These are phyloP conservation scores for Plumapathes pennacea DNA, from an alignment of 92 coral and sea anemone genomes.

Conservation along the genomic window DNA sequence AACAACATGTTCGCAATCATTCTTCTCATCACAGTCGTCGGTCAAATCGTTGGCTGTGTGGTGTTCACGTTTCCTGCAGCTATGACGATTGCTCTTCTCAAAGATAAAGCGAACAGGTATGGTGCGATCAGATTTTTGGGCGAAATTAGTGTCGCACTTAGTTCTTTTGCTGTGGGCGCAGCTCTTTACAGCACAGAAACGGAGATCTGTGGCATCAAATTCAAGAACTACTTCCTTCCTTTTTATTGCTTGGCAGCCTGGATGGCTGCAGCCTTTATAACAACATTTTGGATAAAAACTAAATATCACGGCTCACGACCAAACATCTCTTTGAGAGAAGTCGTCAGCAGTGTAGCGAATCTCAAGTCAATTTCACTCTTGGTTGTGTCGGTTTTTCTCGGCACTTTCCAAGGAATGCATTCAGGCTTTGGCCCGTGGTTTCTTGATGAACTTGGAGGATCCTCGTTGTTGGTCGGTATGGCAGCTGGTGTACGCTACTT, in stretches of 20 bases:
- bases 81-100: conserved; percentile 13
- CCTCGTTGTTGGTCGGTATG: conserved; percentile 43
- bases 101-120: conserved; percentile 17
- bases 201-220: conserved; percentile 19
- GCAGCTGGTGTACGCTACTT: conserved; percentile 35
- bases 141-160: conserved; percentile 24
- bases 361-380: conserved; percentile 3
- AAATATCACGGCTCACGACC: conserved; percentile 7
- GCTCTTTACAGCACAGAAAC: conserved; percentile 18
- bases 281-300: conserved; percentile 1
- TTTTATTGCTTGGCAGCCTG: conserved; percentile 48
- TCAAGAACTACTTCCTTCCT: conserved; percentile 18
- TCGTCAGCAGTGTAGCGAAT: conserved; percentile 1
- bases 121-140: conserved; percentile 56
- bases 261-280: conserved; percentile 6
- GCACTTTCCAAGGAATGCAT: conserved; percentile 28
- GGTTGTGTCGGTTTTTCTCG: conserved; percentile 9
- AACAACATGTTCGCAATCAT: conserved; percentile 7
- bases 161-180: conserved; percentile 40
- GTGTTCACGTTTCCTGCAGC: conserved; percentile 28
- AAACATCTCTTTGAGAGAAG: neutral
- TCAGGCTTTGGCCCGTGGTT: conserved; percentile 52
- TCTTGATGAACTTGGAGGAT: conserved; percentile 51
- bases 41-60: conserved; percentile 27
- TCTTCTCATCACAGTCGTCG: conserved; percentile 3